Evolutionary conservation across 2,113 vertebrate species (phyloP).

Genomic region (Campylomormyrus numenius): DNA sequence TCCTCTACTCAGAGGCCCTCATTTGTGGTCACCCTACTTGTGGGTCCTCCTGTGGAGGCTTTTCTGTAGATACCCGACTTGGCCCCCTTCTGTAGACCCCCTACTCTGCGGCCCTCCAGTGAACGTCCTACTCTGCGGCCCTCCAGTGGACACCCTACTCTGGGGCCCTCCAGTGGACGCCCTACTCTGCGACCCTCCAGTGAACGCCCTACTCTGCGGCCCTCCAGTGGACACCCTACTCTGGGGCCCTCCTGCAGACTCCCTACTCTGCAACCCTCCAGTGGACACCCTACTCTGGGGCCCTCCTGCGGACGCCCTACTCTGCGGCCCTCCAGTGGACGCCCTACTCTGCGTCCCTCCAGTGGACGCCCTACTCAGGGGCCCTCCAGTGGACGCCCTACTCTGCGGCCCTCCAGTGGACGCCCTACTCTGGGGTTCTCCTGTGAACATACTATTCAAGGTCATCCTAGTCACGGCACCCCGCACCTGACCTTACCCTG

Average conservation of each 20-base stretch:
- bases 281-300: rapidly evolving
- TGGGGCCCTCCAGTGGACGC: too few relatives aligned
- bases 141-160: not conserved
- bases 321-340: not conserved
- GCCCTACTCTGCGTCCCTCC: not conserved
- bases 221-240: not conserved
- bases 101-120: not conserved
- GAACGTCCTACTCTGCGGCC: too few relatives aligned
- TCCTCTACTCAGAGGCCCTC: not conserved
- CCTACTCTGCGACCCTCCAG: not conserved
- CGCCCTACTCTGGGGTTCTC: too few relatives aligned
- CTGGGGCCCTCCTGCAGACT: too few relatives aligned
- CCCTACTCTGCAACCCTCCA: too few relatives aligned
- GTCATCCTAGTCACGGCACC: too few relatives aligned
- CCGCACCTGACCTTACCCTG: not conserved
- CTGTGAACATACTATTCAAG: too few relatives aligned
- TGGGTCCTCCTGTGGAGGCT: not conserved
- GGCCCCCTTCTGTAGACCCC: rapidly evolving
- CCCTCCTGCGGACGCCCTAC: not conserved
- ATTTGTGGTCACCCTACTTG: not conserved
- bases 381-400: not conserved
- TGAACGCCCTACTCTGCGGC: not conserved
- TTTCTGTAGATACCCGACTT: not conserved
- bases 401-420: not conserved
- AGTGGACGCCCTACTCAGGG: not conserved